phyloP scores from a whole-genome alignment of 2,113 vertebrate genomes.

The Cricetomys ansorgei region DNA sequence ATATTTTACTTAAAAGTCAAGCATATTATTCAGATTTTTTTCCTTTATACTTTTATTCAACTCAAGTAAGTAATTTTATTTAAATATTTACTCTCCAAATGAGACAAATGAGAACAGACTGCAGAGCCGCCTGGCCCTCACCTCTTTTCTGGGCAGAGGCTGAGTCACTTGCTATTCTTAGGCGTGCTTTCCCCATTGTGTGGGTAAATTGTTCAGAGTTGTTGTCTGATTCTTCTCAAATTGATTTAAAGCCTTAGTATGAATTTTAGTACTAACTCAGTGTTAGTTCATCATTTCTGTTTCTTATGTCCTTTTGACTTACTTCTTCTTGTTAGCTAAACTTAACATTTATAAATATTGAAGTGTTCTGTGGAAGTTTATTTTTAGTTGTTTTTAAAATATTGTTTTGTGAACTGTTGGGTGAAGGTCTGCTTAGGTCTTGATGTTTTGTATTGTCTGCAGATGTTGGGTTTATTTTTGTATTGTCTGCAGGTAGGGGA shows the following conservation, averaged over 20 bases:
- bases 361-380: too few species aligned
- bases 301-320: background rate
- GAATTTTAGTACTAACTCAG: conserved; percentile 7
- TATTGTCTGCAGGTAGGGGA: too few species aligned
- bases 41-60: background rate
- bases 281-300: conserved; percentile 42
- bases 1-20: conserved; percentile 62
- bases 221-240: conserved; percentile 66
- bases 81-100: conserved; percentile 18
- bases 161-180: conserved; percentile 70
- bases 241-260: conserved; percentile 46
- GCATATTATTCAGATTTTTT: background rate
- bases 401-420: too few species aligned
- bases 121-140: background rate
- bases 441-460: too few species aligned
- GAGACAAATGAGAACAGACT: conserved; percentile 19
- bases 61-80: conserved; percentile 41
- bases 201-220: conserved; percentile 63
- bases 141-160: background rate
- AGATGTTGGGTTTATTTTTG: too few species aligned
- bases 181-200: conserved; percentile 18
- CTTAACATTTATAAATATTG: conserved; percentile 23
- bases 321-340: conserved; percentile 37
- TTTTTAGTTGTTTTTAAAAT: too few species aligned
- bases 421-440: too few species aligned